Evolutionary conservation across 2,888 invertebrate species (phyloP), one percentile per base, ranked within the genome.

Genomic region (Xestoiulus laeticollis): DNA sequence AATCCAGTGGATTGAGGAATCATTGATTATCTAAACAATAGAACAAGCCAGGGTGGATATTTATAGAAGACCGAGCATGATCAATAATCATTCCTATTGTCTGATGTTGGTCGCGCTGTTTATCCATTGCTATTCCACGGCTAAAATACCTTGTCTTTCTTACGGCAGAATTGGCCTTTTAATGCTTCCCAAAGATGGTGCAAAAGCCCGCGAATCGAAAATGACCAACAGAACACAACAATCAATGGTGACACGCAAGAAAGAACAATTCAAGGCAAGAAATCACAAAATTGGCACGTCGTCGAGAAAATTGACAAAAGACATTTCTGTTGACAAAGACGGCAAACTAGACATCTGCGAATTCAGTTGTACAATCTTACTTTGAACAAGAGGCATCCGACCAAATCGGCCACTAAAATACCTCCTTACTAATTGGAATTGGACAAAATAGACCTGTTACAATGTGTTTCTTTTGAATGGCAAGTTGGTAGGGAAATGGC

Each of bases 21-120:
- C 78, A 78, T 78, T 78, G 78, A 78, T 78, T 78, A 78, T 78
- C 78, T 30, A 78, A 78, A 78, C 78, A 78, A 78, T 78, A 30
- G 78, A 78, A 30, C 78, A 78, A 78, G 30, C 30, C 78, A 10
- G 30, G 30, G 3, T 78, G 78, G 14, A 78, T 26, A 16, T 78
- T 12, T 78, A 78, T 30, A 78, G 78, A 30, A 26, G 26, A 78
- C 14, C 78, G 30, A 78, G 30, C 30, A 14, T 78, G 78, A 78
- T 78, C 78, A 78, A 78, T 78, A 78, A 78, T 30, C 78, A 78
- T 78, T 78, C 30, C 78, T 16, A 78, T 78, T 78, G 78, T 78
- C 30, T 30, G 78, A 26, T 30, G 30, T 14, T 26, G 78, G 30
- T 14, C 78, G 78, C 78, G 26, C 14, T 78, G 78, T 78, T 78